A percentile compares a stretch with the other conserved stretches of the same genome.
phyloP scores from a whole-genome alignment of 1,140 invertebrate species.

The Spodoptera frugiperda region DNA sequence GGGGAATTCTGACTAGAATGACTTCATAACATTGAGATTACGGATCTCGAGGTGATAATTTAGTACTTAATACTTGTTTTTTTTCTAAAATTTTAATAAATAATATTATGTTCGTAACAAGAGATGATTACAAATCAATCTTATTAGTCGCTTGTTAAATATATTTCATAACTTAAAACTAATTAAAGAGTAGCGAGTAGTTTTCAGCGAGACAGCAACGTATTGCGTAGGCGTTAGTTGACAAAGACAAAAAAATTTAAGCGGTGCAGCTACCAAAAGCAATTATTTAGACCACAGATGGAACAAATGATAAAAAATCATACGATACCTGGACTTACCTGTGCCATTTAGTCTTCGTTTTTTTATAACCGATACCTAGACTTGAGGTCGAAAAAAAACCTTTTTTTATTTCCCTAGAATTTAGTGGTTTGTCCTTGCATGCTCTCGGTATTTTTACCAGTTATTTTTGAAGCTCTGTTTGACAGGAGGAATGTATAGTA shows the following conservation, averaged over 20 bases:
- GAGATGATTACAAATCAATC: too few relatives aligned
- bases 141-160: too few relatives aligned
- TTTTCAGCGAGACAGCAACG: too few relatives aligned
- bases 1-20: background rate
- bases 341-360: constrained; percentile 17
- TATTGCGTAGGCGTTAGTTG: too few relatives aligned
- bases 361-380: constrained; percentile 34
- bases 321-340: constrained; percentile 2
- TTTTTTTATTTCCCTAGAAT: constrained; percentile 65
- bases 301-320: too few relatives aligned
- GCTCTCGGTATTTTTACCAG: constrained; percentile 71
- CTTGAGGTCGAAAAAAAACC: background rate
- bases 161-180: too few relatives aligned
- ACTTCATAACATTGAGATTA: background rate
- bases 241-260: too few relatives aligned
- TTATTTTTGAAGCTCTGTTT: constrained; percentile 76
- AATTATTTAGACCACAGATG: background rate
- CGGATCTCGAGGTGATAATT: background rate
- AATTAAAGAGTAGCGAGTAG: too few relatives aligned
- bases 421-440: constrained; percentile 66
- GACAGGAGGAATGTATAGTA: constrained; percentile 76
- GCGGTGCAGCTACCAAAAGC: background rate
- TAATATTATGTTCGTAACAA: too few relatives aligned
- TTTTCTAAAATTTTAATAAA: too few relatives aligned
- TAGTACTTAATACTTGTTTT: too few relatives aligned